Evolutionary conservation across 2,888 invertebrate species (phyloP), one percentile per base, ranked within the genome.

Genomic region (Ametastegia equiseti): DNA sequence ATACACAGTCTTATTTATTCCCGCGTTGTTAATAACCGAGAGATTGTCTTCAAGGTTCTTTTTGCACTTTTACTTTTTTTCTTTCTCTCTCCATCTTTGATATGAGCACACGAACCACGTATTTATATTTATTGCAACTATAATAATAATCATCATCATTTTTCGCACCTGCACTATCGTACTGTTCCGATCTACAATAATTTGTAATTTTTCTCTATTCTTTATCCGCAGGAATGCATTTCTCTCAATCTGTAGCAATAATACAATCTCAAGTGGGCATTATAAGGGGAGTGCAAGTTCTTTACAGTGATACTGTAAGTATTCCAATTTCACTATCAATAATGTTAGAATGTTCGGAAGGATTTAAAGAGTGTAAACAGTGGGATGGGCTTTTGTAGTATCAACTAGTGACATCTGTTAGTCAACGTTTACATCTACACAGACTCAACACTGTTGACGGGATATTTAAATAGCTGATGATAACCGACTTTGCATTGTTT

Each of bases 181-280:
- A 54, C 9, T 69, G 39, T 42, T 36, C 39, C 23, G 5, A 42
- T 67, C 42, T 30, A 36, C 9, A 39, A 67, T 39, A 36, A 39
- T 11, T 9, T 27, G 7, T 63, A 45, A 13, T 11, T 45, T 45
- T 71, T 71, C 15, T 47, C n/a, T 80, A 23, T 47, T 67, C 47
- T 65, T 67, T 63, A 60, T 80, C 54, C 54, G 19, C 93, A 97
- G 99, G 99, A 89, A 99, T 98, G 98, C 98, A 98, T 94, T 98
- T 99, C 94, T 98, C 98, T 86, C 98, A 99, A 93, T 97, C 98
- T 86, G 98, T 99, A 89, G 97, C 98, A 89, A 98, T 98, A 89
- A 96, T 99, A 90, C 98, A 98, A 93, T 97, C 97, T 84, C 98
- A 98, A 94, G 98, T 98, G 92, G 97, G 98, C 87, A 95, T 97